Conservation (phyloP, 2,797 vertebrate genomes). For the Rhinoraja longicauda region DNA sequence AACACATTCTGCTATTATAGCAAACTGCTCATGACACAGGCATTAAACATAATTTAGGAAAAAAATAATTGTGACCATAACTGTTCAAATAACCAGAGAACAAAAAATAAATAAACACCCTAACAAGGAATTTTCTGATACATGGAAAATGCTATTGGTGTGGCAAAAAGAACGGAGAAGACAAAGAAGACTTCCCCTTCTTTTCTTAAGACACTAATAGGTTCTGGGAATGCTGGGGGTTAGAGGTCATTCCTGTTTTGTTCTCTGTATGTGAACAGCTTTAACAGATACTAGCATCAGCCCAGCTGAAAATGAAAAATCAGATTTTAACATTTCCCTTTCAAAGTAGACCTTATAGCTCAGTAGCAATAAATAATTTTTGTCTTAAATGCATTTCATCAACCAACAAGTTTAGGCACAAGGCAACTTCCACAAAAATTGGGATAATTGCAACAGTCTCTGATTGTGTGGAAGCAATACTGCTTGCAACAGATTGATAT, state of each 20-base stretch:
- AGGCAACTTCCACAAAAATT: slow-evolving; percentile 85
- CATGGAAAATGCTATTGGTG: slow-evolving; percentile 76
- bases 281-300: slow-evolving; percentile 73
- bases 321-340: slow-evolving; percentile 85
- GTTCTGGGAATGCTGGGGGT: slow-evolving; percentile 86
- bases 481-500: slow-evolving; percentile 77
- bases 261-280: slow-evolving; percentile 71
- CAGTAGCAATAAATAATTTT: slow-evolving; percentile 98
- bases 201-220: slow-evolving; percentile 92
- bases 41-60: slow-evolving; percentile 44
- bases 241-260: slow-evolving; percentile 65
- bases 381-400: slow-evolving; percentile 99
- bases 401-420: slow-evolving; percentile 98
- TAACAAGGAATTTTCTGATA: slow-evolving; percentile 69
- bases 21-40: slow-evolving; percentile 44
- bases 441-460: slow-evolving; percentile 85
- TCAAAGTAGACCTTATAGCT: slow-evolving; percentile 85
- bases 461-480: slow-evolving; percentile 97
- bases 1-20: slow-evolving; percentile 50
- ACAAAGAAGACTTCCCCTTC: slow-evolving; percentile 63
- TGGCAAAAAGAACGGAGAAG: slow-evolving; percentile 73
- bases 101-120: slow-evolving; percentile 61
- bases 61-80: slow-evolving; percentile 56
- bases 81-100: slow-evolving; percentile 63
- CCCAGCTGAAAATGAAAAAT: slow-evolving; percentile 60